Evolutionary conservation across 2,888 invertebrate genomes (phyloP).

Genomic region (Aleiodes leptofemur): DNA sequence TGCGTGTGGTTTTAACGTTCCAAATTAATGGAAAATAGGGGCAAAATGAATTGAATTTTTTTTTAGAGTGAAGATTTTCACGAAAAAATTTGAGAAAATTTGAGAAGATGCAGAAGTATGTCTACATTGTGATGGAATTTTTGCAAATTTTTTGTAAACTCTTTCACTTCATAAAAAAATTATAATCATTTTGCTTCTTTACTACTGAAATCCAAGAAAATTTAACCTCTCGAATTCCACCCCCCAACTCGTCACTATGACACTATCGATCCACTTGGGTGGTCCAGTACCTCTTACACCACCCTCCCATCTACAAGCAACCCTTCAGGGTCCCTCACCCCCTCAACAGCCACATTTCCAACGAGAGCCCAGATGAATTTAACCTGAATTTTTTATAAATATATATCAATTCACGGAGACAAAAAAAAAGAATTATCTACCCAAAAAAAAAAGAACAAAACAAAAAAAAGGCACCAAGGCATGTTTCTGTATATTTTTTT

Average conservation of each 20-base stretch:
- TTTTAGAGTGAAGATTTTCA: constrained; percentile 15
- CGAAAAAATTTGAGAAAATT: not conserved
- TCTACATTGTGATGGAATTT: too few species aligned
- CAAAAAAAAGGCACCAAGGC: not conserved
- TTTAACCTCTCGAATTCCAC: constrained; percentile 5
- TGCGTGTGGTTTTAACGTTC: constrained; percentile 46
- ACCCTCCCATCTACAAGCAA: constrained; percentile 48
- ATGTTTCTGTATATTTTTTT: constrained; percentile 39
- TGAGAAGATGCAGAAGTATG: too few species aligned
- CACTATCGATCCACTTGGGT: constrained; percentile 65
- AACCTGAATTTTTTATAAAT: constrained; percentile 13
- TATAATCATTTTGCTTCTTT: too few species aligned
- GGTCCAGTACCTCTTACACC: constrained; percentile 59
- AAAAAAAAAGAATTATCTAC: not conserved
- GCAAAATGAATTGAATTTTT: constrained; percentile 11
- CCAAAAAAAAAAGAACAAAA: not conserved
- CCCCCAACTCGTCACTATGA: constrained; percentile 60
- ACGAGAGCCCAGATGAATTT: constrained; percentile 8
- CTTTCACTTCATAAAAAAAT: too few species aligned
- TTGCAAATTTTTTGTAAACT: too few species aligned
- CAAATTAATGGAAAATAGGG: constrained; percentile 36
- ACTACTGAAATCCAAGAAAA: not conserved
- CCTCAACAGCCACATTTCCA: constrained; percentile 27
- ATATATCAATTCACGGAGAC: not conserved
- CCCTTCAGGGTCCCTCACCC: constrained; percentile 59